Conservation (phyloP, 2,888 invertebrate species). For the Unio delphinus region DNA sequence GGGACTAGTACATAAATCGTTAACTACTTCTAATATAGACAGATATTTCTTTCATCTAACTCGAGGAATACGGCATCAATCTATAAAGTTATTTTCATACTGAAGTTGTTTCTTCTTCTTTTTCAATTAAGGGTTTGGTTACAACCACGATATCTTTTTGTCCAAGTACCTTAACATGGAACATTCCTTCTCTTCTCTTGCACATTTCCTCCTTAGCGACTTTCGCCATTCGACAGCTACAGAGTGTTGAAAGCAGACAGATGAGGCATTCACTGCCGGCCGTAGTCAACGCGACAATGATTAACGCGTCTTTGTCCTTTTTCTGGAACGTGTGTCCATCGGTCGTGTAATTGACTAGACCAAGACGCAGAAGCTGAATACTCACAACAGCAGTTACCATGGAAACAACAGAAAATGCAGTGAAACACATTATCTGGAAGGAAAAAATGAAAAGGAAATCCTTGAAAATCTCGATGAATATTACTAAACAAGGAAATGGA, state of each 20-base stretch:
- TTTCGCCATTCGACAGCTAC: constrained; percentile 69
- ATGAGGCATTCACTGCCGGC: constrained; percentile 69
- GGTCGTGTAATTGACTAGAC: constrained; percentile 71
- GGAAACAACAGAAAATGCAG: constrained; percentile 70
- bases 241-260: constrained; percentile 67
- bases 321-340: constrained; percentile 71
- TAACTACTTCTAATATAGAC: too few relatives aligned
- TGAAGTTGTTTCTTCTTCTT: constrained; percentile 30
- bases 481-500: background rate
- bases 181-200: constrained; percentile 69
- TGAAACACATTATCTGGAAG: constrained; percentile 72
- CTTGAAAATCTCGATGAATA: background rate
- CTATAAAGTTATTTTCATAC: constrained; percentile 1
- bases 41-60: too few relatives aligned
- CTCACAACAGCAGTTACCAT: constrained; percentile 71
- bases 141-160: constrained; percentile 71
- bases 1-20: too few relatives aligned
- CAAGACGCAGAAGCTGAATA: constrained; percentile 72
- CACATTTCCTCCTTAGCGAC: constrained; percentile 69
- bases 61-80: too few relatives aligned
- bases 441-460: constrained; percentile 4
- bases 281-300: constrained; percentile 66
- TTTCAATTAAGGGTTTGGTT: constrained; percentile 52
- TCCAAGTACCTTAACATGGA: constrained; percentile 71
- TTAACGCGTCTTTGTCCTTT: constrained; percentile 68